Percentiles rank a stretch among this genome's conserved stretches.
phyloP scores from a whole-genome alignment of 2,888 invertebrate species.

The Temnothorax unifasciatus region DNA sequence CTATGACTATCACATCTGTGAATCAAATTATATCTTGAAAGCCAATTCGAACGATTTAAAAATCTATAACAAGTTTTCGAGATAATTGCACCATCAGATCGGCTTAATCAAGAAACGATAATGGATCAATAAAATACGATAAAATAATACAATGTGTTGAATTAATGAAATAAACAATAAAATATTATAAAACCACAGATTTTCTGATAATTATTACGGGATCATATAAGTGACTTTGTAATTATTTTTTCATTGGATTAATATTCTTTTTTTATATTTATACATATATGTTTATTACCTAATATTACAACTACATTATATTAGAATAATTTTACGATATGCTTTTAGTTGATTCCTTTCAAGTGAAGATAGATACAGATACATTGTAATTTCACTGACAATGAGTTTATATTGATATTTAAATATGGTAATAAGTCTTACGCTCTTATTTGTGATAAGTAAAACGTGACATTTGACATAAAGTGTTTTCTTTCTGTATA shows the following conservation, averaged over 20 bases:
- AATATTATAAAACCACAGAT: background rate
- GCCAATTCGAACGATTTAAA: background rate
- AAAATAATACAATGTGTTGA: background rate
- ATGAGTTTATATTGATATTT: constrained; percentile 3
- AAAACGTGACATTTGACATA: background rate
- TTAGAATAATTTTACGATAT: background rate
- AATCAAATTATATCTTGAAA: background rate
- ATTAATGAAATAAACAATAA: background rate
- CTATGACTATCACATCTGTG: background rate
- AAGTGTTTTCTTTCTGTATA: background rate
- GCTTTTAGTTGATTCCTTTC: background rate
- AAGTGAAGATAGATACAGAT: background rate
- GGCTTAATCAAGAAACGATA: background rate
- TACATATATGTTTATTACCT: constrained; percentile 1
- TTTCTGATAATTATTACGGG: background rate
- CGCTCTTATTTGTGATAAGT: background rate
- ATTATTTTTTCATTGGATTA: background rate
- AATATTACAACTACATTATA: background rate
- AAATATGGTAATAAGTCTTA: background rate
- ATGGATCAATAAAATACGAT: background rate
- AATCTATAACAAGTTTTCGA: background rate
- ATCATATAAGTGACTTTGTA: background rate
- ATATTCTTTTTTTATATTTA: background rate
- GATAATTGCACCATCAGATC: background rate
- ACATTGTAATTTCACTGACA: background rate